Evolutionary conservation across 2,797 vertebrate genomes (phyloP), one percentile per base, ranked within the genome.

Genomic region (Macropus fuliginosus): DNA sequence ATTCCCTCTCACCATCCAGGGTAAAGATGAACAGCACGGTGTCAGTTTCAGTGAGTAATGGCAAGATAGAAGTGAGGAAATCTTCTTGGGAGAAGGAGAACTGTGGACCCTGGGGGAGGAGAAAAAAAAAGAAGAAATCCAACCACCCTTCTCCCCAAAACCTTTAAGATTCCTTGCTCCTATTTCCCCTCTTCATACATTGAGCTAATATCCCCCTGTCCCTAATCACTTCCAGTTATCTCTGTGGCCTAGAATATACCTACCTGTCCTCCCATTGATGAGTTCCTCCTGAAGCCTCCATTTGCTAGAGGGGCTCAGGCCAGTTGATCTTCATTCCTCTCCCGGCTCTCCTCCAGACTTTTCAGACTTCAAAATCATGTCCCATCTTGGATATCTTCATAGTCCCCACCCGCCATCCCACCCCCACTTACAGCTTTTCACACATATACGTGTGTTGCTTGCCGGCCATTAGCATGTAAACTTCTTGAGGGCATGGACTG

Each of bases 1-100:
- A 56, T 89, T 94, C 56, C 89, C 0, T 66, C 97, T 98, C 92
- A 99, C 98, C 98, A 94, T 98, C 98, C 87, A 98, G 96, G 5
- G 98, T 98, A 56, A 99, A 99, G 93, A 99, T 91, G 90, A 99
- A 99, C n/a, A 99, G 95, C 24, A 99, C 97, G 0, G 98, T 98
- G 96, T 99, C 99, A 14, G 93, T 95, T 93, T 99, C 98, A 0
- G 34, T 97, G 14, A 99, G 97, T 16, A 97, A 95, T 0, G 98
- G 99, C 90, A 99, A 98, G 91, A 99, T 91, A 1, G 87, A 96
- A 81, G 92, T 98, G 92, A 98, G 91, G 96, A 99, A 99, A 91
- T 99, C 99, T 90, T 98, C 98, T 59, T 99, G 99, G 14, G 98
- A 97, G 50, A 99, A 98, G 94, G 98, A 95, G 92, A 99, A 99